Conservation (phyloP, 2,113 vertebrate species). For the Serilophus lunatus region DNA sequence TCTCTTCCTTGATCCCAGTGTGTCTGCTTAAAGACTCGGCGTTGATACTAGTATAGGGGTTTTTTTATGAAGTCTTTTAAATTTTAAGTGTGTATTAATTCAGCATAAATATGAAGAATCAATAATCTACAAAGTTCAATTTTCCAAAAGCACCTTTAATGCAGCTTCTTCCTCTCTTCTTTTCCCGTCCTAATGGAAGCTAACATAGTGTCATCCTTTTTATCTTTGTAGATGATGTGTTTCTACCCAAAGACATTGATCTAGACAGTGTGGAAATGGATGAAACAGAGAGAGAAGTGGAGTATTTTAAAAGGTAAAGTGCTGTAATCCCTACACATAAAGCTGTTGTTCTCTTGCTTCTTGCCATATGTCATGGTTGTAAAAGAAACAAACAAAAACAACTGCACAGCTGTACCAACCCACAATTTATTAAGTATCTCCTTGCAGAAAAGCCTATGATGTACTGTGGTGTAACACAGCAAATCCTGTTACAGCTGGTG, state of each 20-base stretch:
- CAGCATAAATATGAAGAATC: background rate
- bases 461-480: background rate
- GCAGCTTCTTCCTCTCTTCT: background rate
- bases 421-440: background rate
- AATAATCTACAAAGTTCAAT: background rate
- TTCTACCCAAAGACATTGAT: slow-evolving; percentile 98
- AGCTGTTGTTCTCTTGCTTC: background rate
- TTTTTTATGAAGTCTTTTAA: background rate
- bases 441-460: background rate
- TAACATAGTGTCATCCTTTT: background rate
- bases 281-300: slow-evolving; percentile 96
- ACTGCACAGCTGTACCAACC: background rate
- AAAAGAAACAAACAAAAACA: background rate
- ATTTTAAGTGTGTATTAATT: background rate
- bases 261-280: slow-evolving; percentile 97
- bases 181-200: background rate
- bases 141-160: background rate
- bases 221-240: slow-evolving; percentile 89
- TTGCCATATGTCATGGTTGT: background rate
- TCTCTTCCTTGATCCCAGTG: background rate
- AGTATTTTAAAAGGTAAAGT: slow-evolving; percentile 95
- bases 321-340: background rate
- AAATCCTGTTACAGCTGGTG: background rate
- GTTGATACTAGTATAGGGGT: background rate
- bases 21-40: background rate